These are phyloP conservation scores for Cerceris ruficornis DNA, from an alignment of 2,888 invertebrate species.

Conservation along the genomic window DNA sequence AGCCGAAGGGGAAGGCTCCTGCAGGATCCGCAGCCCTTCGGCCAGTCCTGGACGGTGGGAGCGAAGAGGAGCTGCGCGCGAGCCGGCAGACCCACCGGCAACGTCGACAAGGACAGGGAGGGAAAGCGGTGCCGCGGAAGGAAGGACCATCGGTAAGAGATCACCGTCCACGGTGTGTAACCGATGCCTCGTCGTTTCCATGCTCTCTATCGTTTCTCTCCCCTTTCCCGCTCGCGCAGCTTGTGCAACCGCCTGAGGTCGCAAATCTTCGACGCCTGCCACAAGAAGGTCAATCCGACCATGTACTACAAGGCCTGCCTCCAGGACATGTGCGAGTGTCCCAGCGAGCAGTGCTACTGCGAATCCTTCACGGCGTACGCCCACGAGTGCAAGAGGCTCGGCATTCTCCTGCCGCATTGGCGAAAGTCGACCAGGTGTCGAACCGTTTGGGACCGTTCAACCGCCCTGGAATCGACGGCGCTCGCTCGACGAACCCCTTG, in stretches of 20 bases:
- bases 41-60: constrained; percentile 95
- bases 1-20: constrained; percentile 87
- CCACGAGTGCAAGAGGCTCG: constrained; percentile 91
- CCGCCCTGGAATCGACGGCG: constrained; percentile 1
- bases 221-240: constrained; percentile 60
- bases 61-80: constrained; percentile 87
- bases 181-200: no score
- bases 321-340: constrained; percentile 94
- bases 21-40: constrained; percentile 87
- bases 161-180: no score
- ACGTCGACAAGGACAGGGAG: constrained; percentile 77
- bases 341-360: constrained; percentile 91
- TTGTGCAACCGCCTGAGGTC: constrained; percentile 83
- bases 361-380: constrained; percentile 95
- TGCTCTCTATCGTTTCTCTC: background rate
- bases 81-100: constrained; percentile 81
- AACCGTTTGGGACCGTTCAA: constrained; percentile 77
- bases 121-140: constrained; percentile 77
- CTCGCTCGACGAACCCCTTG: constrained; percentile 30
- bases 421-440: constrained; percentile 87
- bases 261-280: constrained; percentile 88
- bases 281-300: constrained; percentile 89
- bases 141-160: constrained; percentile 75
- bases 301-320: constrained; percentile 94
- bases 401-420: constrained; percentile 89